Base-by-base conservation (phyloP, 2,888 invertebrate genomes). In the Galeopsomyia nigrocyanea region DNA sequence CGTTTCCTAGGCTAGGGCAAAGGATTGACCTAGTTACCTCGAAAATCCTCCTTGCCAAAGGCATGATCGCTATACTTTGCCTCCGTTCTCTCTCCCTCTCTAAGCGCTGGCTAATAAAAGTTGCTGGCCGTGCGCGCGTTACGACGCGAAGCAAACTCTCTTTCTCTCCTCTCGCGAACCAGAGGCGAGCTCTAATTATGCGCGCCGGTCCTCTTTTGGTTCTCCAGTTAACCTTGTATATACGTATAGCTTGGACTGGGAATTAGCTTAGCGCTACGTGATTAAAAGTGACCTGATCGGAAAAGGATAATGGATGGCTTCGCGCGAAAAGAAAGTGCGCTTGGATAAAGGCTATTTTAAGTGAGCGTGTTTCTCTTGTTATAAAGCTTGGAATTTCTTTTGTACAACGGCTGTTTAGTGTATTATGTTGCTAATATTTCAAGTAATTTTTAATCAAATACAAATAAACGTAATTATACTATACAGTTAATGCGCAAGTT, bases 51-150 rank as follows among this genome's bases (percentile, higher is more conserved):
- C 62, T 1, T 51, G 5, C 9, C 39, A 7, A 39, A 39, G 39
- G 39, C 39, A 26, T 22, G 47, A 17, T 31, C 21, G 60, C 16
- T 7, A 7, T 53, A 7, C 61, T n/a, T n/a, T n/a, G n/a, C n/a
- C n/a, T n/a, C n/a, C n/a, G n/a, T n/a, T n/a, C n/a, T n/a, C n/a
- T 64, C 66, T 67, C 67, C 57, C 22, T 50, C 62, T 67, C 62
- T 68, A 68, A 72, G 63, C 62, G 63, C 9, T 58, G 5, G 26
- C 62, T 68, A 67, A 68, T 72, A 68, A 72, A 72, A 72, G 72
- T 72, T 68, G 46, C n/a, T 39, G 13, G 39, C 39, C 39, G 39
- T 10, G 13, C 31, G 13, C 61, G 53, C 26, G 46, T 51, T 19
- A 46, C 46, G 21, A 50, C n/a, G 50, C 16, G 22, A 62, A 31